Base-by-base conservation (phyloP, 2,888 invertebrate species). In the Euplagia quadripunctaria region DNA sequence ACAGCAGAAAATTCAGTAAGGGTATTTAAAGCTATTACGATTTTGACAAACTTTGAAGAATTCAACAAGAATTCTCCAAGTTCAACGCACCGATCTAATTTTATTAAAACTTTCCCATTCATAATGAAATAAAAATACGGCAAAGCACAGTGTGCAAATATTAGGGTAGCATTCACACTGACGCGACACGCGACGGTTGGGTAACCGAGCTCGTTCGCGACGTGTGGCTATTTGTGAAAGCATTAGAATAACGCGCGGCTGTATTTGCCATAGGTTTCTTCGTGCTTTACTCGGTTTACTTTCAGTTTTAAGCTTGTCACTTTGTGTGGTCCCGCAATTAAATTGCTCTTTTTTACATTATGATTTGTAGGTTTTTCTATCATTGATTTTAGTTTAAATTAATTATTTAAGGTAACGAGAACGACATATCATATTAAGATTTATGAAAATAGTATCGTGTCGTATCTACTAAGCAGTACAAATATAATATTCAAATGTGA, bases 201-300 rank as follows among this genome's bases (percentile, higher is more conserved):
- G 78, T 71, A 82, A 77, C 74, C 74, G 67, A 70, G 69, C 55
- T 65, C 63, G 68, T 43, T 71, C 72, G 64, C 68, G 74, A 75
- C 85, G 81, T 81, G 79, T 80, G 77, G 77, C 80, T 94, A 90
- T 94, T 94, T 94, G 93, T 88, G 87, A 86, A 89, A 86, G 94
- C 89, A 93, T 94, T 94, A 94, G 90, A 89, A 88, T 86, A 87
- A 87, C 90, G 86, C 87, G 88, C 88, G 83, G 77, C 86, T 79
- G 88, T 94, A 94, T 94, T 94, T 94, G 92, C 91, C 78, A 81
- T 91, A 91, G 94, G 90, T 91, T 93, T 91, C 80, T 86, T 80
- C 80, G 86, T 89, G 91, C 89, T 90, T 92, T 91, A 88, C 88
- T 85, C 79, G 87, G 93, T 94, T 94, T 94, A 89, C 91, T 90